A percentile compares a stretch with the other conserved stretches of the same genome.
Evolutionary conservation across 2,113 vertebrate species (phyloP).

Genomic region (Mesoclemmys tuberculata): DNA sequence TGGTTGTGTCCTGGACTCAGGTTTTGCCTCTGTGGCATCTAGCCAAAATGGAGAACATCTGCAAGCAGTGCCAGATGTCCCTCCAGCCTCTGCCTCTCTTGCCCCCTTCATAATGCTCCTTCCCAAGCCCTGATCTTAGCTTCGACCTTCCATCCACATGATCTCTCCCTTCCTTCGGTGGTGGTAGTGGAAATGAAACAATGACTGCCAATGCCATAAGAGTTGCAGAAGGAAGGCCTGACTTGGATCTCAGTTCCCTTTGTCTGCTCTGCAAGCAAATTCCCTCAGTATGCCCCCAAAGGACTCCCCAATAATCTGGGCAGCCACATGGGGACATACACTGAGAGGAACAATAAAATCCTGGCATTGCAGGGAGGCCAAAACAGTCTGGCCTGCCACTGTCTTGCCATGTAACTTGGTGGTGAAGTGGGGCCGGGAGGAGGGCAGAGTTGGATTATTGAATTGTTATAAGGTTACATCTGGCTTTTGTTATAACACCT

Average conservation of each 20-base stretch:
- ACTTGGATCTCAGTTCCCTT: background rate
- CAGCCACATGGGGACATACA: background rate
- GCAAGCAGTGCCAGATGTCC: background rate
- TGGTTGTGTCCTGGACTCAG: background rate
- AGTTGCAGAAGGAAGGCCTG: background rate
- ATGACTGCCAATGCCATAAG: background rate
- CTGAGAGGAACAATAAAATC: background rate
- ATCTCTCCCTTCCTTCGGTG: background rate
- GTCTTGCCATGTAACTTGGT: background rate
- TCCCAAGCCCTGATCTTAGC: constrained; percentile 27
- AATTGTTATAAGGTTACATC: background rate
- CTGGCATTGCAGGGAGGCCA: background rate
- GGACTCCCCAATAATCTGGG: background rate
- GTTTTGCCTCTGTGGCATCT: background rate
- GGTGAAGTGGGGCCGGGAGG: background rate
- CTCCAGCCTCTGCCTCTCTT: background rate
- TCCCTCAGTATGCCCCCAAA: background rate
- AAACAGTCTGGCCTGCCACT: background rate
- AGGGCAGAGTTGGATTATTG: background rate
- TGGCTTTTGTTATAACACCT: background rate
- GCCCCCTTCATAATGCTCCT: background rate
- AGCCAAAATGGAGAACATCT: background rate
- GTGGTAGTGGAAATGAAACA: background rate
- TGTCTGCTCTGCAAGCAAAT: background rate
- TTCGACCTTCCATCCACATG: background rate